These are phyloP conservation scores for Trematocara unimaculatum DNA, from an alignment of 2,113 vertebrate genomes.

Conservation along the genomic window DNA sequence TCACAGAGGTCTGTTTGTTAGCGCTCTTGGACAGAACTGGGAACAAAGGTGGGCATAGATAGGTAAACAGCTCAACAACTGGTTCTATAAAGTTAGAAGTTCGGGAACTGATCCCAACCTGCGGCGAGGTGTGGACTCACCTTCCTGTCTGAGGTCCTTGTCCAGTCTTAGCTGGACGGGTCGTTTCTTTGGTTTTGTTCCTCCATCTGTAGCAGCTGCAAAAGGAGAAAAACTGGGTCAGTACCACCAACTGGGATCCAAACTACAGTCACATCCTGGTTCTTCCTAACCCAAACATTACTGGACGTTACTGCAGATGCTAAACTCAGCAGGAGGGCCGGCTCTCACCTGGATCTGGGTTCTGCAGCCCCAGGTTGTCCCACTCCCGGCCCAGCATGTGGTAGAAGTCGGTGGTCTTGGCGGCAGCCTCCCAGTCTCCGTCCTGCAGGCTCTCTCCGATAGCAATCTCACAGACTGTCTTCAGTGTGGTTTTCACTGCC, in stretches of 20 bases:
- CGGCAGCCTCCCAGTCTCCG: conserved; percentile 44
- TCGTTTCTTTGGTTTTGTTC: neutral
- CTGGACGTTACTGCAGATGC: neutral
- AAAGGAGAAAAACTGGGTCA: neutral
- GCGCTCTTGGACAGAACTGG: neutral
- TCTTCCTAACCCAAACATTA: neutral
- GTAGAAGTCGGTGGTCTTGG: conserved; percentile 48
- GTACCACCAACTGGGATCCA: rapidly evolving
- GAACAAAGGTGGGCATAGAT: neutral
- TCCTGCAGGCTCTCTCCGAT: conserved; percentile 39
- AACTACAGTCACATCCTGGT: neutral
- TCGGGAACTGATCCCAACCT: neutral
- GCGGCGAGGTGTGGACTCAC: conserved; percentile 8
- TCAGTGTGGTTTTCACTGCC: conserved; percentile 24
- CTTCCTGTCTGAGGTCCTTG: neutral
- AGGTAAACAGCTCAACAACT: neutral
- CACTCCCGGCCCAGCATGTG: conserved; percentile 44
- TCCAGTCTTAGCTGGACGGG: neutral
- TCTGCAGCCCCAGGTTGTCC: conserved; percentile 17
- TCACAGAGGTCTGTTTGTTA: neutral
- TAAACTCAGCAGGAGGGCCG: neutral
- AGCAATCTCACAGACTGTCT: conserved; percentile 43
- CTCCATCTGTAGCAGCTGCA: neutral
- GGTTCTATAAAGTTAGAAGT: neutral
- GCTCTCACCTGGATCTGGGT: conserved; percentile 3